Conservation (phyloP, 2,888 invertebrate genomes). For the Hypomecis punctinalis region DNA sequence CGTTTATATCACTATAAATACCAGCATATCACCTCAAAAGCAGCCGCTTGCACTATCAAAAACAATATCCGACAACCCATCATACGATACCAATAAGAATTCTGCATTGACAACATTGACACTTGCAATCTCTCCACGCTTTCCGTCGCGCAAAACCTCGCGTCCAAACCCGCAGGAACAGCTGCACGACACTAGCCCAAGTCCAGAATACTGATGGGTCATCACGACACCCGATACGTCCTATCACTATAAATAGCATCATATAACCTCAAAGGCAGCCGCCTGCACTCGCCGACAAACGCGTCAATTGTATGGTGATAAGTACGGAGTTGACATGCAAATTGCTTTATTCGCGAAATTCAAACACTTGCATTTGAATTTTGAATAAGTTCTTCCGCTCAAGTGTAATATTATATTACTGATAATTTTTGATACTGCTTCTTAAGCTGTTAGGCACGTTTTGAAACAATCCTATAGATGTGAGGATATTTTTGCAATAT, state of each 20-base stretch:
- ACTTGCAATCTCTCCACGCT: neutral
- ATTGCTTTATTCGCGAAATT: slow-evolving; percentile 28
- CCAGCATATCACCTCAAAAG: no score
- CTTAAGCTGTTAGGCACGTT: neutral
- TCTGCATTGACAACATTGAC: no score
- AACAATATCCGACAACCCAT: no score
- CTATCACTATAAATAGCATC: neutral
- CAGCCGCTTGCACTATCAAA: no score
- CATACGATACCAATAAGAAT: no score
- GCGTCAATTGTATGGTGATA: slow-evolving; percentile 35
- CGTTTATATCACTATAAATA: no score
- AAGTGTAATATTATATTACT: slow-evolving; percentile 4
- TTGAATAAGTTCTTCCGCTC: slow-evolving; percentile 22
- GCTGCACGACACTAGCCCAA: slow-evolving; percentile 17
- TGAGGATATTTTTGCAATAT: neutral
- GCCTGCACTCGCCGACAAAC: slow-evolving; percentile 25
- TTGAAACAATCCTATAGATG: neutral
- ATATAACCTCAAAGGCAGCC: slow-evolving; percentile 9
- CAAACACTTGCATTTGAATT: slow-evolving; percentile 29
- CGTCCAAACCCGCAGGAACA: neutral
- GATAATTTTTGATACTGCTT: neutral
- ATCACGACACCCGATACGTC: slow-evolving; percentile 1
- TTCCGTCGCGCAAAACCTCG: slow-evolving; percentile 10
- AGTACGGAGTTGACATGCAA: slow-evolving; percentile 10
- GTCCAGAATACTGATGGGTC: slow-evolving; percentile 26